Evolutionary conservation across 2,113 vertebrate genomes (phyloP), one percentile per base, ranked within the genome.

Genomic region (zebrafish (Danio rerio)): DNA sequence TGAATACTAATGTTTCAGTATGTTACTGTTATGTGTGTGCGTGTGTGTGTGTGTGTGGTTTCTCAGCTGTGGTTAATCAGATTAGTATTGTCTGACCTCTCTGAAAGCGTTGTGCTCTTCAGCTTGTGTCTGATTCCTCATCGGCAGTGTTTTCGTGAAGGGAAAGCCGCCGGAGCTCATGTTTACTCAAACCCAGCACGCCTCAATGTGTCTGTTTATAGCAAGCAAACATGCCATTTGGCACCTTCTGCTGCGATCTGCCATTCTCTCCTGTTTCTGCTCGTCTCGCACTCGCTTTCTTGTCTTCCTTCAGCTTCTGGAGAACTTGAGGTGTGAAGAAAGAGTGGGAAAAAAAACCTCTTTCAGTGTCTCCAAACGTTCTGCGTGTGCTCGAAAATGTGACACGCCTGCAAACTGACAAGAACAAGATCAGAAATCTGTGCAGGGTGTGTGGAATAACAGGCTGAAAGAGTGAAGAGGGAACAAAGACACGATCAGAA

Each of bases 131-230:
- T 77, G 16, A 58, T 84, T 82, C 70, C 42, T 74, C 53, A 78
- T 71, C 40, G 58, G 3, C 6, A 73, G 75, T 56, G 31, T 45
- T 40, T 75, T 59, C 84, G 70, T 87, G 52, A 86, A 89, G 86
- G 88, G 16, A 86, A 16, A 87, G 83, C 86, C 88, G 5, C 65
- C 43, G 78, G 78, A 42, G 68, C 81, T 73, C 70, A 40, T 81
- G 79, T 56, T 82, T 83, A 47, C 68, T 59, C 65, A 70, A 75
- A 83, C 63, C 20, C 61, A 50, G 58, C 43, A 83, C 43, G 69
- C 21, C 83, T 80, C 73, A 89, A 76, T 68, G 71, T 74, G 69
- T 85, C 84, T 88, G 86, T 89, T 91, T 90, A 87, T 89, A 89
- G 31, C 72, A 47, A 78, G 70, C 82, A 78, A 73, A 81, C 73